Evolutionary conservation across 2,113 vertebrate genomes (phyloP).

Genomic region (Empidonax traillii): DNA sequence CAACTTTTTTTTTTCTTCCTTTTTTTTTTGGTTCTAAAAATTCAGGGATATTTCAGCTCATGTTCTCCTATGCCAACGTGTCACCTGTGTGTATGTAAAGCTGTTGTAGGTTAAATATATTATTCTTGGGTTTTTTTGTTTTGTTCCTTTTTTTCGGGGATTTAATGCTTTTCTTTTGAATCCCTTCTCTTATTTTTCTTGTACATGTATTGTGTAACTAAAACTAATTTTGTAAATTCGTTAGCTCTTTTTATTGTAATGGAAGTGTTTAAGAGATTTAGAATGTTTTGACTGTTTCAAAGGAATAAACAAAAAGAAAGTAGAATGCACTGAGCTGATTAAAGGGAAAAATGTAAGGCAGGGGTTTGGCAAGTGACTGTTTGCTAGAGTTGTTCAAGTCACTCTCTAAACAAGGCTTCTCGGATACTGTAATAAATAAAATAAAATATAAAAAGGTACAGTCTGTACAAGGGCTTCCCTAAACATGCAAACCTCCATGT

Average conservation of each 20-base stretch:
- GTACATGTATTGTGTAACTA: constrained; percentile 77
- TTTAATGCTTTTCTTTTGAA: constrained; percentile 76
- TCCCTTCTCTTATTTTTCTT: constrained; percentile 77
- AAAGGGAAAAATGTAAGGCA: constrained; percentile 85
- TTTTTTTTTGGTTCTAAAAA: constrained; percentile 79
- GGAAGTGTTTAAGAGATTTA: constrained; percentile 72
- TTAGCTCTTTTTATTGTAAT: constrained; percentile 73
- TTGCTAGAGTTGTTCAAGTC: constrained; percentile 63
- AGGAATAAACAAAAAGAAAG: constrained; percentile 71
- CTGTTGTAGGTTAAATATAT: constrained; percentile 74
- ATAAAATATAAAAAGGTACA: constrained; percentile 28
- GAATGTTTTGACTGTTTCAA: constrained; percentile 73
- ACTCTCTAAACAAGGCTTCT: constrained; percentile 64
- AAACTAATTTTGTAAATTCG: constrained; percentile 77
- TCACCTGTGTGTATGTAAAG: constrained; percentile 80
- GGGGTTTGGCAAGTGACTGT: constrained; percentile 73
- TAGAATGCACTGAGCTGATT: constrained; percentile 92
- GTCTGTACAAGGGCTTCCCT: constrained; percentile 51
- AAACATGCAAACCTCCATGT: constrained; percentile 33
- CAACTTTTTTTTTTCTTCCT: constrained; percentile 70
- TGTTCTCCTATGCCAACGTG: constrained; percentile 81
- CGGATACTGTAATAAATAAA: constrained; percentile 48
- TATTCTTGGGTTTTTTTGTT: constrained; percentile 53
- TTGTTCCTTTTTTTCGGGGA: constrained; percentile 68
- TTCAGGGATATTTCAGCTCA: constrained; percentile 96